phyloP scores from a whole-genome alignment of 2,113 vertebrate genomes.

The Todiramphus saurophagus region DNA sequence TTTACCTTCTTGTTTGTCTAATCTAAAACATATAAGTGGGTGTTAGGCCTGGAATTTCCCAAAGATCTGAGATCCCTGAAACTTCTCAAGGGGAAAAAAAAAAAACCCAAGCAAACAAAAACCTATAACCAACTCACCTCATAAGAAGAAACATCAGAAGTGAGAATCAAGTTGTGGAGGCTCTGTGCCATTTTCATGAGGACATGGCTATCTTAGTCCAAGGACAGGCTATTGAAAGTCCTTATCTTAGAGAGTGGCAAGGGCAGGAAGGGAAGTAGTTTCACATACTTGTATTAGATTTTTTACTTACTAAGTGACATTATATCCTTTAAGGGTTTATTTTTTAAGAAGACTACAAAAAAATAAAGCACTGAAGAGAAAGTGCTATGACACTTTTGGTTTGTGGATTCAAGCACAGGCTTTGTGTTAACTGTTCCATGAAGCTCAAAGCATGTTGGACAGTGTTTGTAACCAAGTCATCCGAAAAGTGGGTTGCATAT shows the following conservation, averaged over 20 bases:
- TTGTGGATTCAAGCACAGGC: not conserved
- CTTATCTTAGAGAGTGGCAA: not conserved
- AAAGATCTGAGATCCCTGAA: not conserved
- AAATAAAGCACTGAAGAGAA: not conserved
- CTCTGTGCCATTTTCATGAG: not conserved
- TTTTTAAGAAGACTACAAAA: not conserved
- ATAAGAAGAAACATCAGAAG: too few species aligned
- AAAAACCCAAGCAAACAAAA: too few species aligned
- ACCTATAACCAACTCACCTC: too few species aligned
- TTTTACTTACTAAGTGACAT: not conserved
- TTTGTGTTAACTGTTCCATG: not conserved
- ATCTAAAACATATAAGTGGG: not conserved
- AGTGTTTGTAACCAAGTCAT: not conserved
- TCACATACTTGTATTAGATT: not conserved
- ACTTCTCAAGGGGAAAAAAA: not conserved
- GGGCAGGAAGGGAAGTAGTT: not conserved
- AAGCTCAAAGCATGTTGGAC: not conserved
- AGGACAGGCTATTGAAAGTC: not conserved
- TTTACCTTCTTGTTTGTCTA: not conserved
- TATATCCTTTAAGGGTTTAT: not conserved
- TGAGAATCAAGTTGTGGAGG: too few species aligned
- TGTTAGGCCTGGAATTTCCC: not conserved
- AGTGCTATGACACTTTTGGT: fast-evolving
- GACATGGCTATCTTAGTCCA: not conserved
- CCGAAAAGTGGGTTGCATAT: not conserved